Evolutionary conservation across 2,113 vertebrate species (phyloP), one percentile per base, ranked within the genome.

Genomic region (Boleophthalmus pectinirostris): DNA sequence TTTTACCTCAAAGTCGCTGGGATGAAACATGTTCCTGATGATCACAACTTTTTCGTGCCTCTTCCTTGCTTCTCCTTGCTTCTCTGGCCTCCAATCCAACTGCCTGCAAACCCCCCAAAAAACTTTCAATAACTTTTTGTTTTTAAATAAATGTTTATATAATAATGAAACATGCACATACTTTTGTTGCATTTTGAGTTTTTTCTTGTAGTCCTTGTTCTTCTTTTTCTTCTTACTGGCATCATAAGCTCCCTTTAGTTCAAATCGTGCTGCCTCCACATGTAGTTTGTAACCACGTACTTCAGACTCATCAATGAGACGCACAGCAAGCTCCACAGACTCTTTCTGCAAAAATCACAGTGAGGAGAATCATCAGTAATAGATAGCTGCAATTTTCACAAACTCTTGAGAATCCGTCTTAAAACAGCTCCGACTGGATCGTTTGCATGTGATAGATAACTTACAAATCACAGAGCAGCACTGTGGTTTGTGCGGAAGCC

Each of bases 21-120:
- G 98, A 80, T 99, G 97, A 82, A 99, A 99, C 97, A 99, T 98
- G 87, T 99, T 98, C 88, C 92, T 94, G 87, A 99, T 95, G 86
- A 99, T 96, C 81, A 99, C 69, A 24, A 98, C 97, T 74, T 95
- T 94, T 53, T 99, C 96, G 1, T 96, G 93, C 57, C 95, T 92
- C 92, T 95, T 94, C 73, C 96, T 93, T 45, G 75, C 29, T 0
- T 94, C 91, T 4, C 93, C 95, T 16, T 94, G 87, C 86, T 95
- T 98, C 92, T 99, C 96, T 0, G 97, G 97, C 90, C 96, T 94
- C 98, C 97, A 98, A 92, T 99, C 97, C 92, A 98, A 86, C 91
- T 97, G 97, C 90, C 97, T 99, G 21, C 21, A 73, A 0, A 64
- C 33, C 78, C n/a, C 46, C 18, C 84, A 13, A 68, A 21, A 78